These are phyloP conservation scores for Hanleya hanleyi DNA, from an alignment of 2,888 invertebrate species.

Conservation along the genomic window DNA sequence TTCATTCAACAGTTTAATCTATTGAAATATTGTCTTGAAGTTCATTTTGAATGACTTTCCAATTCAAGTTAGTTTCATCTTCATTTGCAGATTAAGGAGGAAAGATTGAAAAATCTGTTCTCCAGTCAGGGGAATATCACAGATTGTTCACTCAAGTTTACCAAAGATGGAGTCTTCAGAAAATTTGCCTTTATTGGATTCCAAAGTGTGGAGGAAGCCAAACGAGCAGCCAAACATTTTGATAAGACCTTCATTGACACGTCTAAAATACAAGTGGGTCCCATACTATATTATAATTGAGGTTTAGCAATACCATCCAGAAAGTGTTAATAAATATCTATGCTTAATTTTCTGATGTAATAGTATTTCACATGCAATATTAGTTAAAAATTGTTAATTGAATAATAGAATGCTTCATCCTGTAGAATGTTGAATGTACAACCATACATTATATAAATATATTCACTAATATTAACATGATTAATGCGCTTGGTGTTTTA, in stretches of 20 bases:
- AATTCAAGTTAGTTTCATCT: too few relatives aligned
- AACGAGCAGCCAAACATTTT: constrained; percentile 84
- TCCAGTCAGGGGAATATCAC: constrained; percentile 88
- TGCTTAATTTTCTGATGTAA: not conserved
- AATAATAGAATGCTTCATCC: too few relatives aligned
- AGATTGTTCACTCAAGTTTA: constrained; percentile 94
- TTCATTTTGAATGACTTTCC: too few relatives aligned
- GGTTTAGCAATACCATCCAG: too few relatives aligned
- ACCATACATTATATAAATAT: too few relatives aligned
- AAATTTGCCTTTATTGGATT: constrained; percentile 96
- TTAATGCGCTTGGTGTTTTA: too few relatives aligned
- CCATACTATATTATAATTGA: too few relatives aligned
- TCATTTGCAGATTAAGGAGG: constrained; percentile 82
- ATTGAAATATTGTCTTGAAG: too few relatives aligned
- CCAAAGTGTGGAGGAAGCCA: constrained; percentile 85
- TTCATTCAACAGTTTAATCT: too few relatives aligned
- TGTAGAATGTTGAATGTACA: too few relatives aligned
- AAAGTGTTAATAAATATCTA: not conserved
- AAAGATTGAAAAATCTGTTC: constrained; percentile 85
- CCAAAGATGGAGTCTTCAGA: constrained; percentile 91
- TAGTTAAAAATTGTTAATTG: too few relatives aligned
- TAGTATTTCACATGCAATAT: not conserved
- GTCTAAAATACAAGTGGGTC: constrained; percentile 81
- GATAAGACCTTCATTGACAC: constrained; percentile 90
- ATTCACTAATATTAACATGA: too few relatives aligned